Conservation (phyloP, 2,888 invertebrate genomes). For the Podotricha telesiphe region DNA sequence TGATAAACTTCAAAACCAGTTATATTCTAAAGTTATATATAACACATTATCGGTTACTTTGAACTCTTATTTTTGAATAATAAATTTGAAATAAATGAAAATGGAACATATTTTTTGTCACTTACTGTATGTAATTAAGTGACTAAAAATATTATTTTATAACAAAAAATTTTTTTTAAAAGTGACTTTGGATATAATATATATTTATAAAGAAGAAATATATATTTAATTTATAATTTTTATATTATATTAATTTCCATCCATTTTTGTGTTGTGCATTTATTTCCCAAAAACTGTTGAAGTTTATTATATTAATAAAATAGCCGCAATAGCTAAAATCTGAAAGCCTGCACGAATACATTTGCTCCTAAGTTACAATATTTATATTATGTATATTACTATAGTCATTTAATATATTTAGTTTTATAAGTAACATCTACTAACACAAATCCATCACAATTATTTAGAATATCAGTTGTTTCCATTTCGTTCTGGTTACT, state of each 20-base stretch:
- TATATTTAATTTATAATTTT: too few species aligned
- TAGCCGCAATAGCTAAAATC: constrained; percentile 25
- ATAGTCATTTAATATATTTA: constrained; percentile 50
- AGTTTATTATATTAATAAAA: constrained; percentile 23
- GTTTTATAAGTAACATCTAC: constrained; percentile 63
- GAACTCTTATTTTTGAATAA: not conserved
- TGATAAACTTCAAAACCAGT: not conserved
- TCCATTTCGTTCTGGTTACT: constrained; percentile 70
- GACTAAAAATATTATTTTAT: too few species aligned
- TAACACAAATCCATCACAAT: constrained; percentile 83
- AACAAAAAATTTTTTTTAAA: too few species aligned
- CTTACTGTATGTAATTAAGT: too few species aligned
- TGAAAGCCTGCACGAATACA: constrained; percentile 34
- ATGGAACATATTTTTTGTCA: too few species aligned
- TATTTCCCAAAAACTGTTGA: not conserved
- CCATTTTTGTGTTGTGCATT: constrained; percentile 1
- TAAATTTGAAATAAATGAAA: too few species aligned
- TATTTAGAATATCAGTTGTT: constrained; percentile 83
- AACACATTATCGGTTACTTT: not conserved
- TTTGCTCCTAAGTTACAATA: constrained; percentile 39
- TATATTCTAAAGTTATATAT: not conserved
- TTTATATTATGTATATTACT: constrained; percentile 45
- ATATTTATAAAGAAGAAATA: too few species aligned
- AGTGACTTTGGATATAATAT: too few species aligned
- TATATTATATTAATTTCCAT: not conserved